Evolutionary conservation across 1,140 invertebrate species (phyloP).

Genomic region (Listronotus bonariensis): DNA sequence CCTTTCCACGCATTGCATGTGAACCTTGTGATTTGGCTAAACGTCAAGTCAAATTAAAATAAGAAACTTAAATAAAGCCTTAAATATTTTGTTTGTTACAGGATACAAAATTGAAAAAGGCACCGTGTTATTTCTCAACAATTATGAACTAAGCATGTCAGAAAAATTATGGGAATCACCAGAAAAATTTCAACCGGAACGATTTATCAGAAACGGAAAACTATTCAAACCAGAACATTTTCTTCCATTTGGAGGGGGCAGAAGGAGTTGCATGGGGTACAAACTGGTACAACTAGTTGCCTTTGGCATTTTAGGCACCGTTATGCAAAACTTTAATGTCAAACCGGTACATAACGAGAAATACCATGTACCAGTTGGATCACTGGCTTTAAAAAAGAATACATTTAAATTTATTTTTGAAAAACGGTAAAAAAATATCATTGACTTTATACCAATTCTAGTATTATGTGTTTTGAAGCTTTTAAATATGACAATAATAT

Average conservation of each 20-base stretch:
- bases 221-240: slow-evolving; percentile 67
- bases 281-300: slow-evolving; percentile 78
- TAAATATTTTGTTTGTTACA: slow-evolving; percentile 33
- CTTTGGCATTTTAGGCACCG: slow-evolving; percentile 71
- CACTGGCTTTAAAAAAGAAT: slow-evolving; percentile 68
- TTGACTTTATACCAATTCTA: neutral
- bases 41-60: no score
- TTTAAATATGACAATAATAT: no score
- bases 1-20: no score
- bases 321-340: slow-evolving; percentile 76
- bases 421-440: slow-evolving; percentile 5
- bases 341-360: slow-evolving; percentile 59
- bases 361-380: slow-evolving; percentile 65
- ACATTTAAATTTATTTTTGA: slow-evolving; percentile 61
- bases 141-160: slow-evolving; percentile 81
- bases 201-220: slow-evolving; percentile 66
- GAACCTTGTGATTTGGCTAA: no score
- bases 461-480: slow-evolving; percentile 13
- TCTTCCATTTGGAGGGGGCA: slow-evolving; percentile 83
- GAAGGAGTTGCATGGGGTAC: slow-evolving; percentile 87
- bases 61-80: no score
- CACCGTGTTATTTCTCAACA: slow-evolving; percentile 85
- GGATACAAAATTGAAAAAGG: slow-evolving; percentile 75
- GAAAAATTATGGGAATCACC: slow-evolving; percentile 74
- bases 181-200: slow-evolving; percentile 70